Evolutionary conservation across 2,888 invertebrate genomes (phyloP), one percentile per base, ranked within the genome.

Genomic region (Trachelus iudaicus): DNA sequence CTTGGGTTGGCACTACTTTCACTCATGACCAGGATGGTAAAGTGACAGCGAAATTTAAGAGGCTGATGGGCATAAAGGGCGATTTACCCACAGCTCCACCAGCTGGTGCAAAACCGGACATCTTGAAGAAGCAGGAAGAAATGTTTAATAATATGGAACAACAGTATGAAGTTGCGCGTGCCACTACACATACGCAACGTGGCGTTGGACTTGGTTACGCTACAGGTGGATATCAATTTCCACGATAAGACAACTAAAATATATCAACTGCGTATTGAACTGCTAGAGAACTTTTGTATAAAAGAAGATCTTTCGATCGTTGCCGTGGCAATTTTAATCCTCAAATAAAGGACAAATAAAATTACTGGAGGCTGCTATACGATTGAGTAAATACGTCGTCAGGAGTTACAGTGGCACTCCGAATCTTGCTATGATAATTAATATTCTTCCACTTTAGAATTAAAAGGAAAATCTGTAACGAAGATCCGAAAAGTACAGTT

Each of bases 181-280:
- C 98, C 82, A 96, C 98, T 33, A 99, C 99, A 0, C 99, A 99
- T 92, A 98, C 98, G 13, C 98, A 98, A 94, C 94, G 98, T 1
- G 97, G 97, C 0, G 96, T 97, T 0, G 97, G 97, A 0, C 93
- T 97, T 56, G 97, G 97, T 76, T 97, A 97, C 92, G 93, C 94
- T 71, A 93, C 93, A 34, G 92, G 93, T 83, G 90, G 93, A 37
- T 92, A 93, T 81, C 93, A 93, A 87, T 93, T 92, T 87, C 92
- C 93, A 34, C 91, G 93, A 92, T 93, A 92, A 90, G 82, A 82
- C 76, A 9, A 56, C 23, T 56, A 23, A 23, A 56, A 9, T 56
- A 56, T 56, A 56, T 56, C 56, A 56, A 56, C 23, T 56, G 56
- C 56, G 56, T 56, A 56, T 56, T 56, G 9, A 56, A 56, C 2